Percentiles rank a stretch among this genome's conserved stretches.
These are phyloP conservation scores for Etheostoma nigrum DNA, from an alignment of 2,797 vertebrate genomes.

Conservation along the genomic window DNA sequence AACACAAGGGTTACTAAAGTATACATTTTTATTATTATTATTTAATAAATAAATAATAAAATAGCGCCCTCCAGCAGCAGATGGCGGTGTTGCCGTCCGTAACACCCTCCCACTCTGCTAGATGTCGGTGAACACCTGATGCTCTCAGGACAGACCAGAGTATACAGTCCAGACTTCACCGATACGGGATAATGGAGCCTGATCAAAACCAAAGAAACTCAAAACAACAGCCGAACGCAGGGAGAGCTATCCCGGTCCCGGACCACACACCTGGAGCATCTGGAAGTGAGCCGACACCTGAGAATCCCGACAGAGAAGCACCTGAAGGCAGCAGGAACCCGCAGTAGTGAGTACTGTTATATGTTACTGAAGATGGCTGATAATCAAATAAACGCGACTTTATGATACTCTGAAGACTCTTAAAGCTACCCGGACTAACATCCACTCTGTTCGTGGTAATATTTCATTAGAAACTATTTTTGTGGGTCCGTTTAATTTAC, in stretches of 20 bases:
- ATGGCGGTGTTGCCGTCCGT: not conserved
- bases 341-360: slow-evolving; percentile 51
- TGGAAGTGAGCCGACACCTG: not conserved
- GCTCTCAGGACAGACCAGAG: not conserved
- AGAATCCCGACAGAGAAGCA: not conserved
- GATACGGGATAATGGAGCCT: slow-evolving; percentile 41
- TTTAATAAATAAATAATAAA: too few relatives aligned
- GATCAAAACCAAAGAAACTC: slow-evolving; percentile 13
- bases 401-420: not conserved
- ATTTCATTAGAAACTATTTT: not conserved
- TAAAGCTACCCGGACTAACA: too few relatives aligned
- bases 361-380: too few relatives aligned
- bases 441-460: not conserved
- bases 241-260: too few relatives aligned
- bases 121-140: too few relatives aligned
- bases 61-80: slow-evolving; percentile 8
- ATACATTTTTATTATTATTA: too few relatives aligned
- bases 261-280: not conserved
- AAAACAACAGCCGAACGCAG: not conserved
- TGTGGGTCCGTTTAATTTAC: too few relatives aligned
- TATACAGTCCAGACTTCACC: too few relatives aligned
- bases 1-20: too few relatives aligned
- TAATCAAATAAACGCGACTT: not conserved
- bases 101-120: not conserved
- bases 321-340: not conserved